These are phyloP conservation scores for Tachycineta bicolor DNA, from an alignment of 2,113 vertebrate species.

Conservation along the genomic window DNA sequence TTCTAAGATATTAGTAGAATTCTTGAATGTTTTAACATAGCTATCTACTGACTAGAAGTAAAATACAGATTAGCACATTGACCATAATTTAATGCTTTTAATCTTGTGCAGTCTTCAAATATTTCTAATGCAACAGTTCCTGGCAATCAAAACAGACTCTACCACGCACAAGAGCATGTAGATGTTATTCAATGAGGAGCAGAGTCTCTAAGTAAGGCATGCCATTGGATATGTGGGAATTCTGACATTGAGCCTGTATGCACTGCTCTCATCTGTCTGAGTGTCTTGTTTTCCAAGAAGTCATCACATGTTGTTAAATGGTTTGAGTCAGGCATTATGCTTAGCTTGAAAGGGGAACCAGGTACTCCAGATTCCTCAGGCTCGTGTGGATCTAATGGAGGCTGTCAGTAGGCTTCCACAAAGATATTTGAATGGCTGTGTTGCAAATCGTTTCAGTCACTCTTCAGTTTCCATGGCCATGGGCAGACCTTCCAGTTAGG, in stretches of 20 bases:
- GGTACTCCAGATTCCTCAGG: slow-evolving; percentile 29
- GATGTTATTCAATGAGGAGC: background rate
- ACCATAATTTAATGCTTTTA: background rate
- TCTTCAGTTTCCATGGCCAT: background rate
- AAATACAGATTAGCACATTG: background rate
- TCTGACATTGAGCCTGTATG: background rate
- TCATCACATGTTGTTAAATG: background rate
- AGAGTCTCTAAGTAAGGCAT: background rate
- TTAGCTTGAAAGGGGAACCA: slow-evolving; percentile 8
- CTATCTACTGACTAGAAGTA: background rate
- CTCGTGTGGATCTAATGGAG: background rate
- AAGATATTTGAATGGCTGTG: background rate
- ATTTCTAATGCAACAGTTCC: background rate
- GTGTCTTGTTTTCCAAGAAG: slow-evolving; percentile 12
- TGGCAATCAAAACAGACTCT: background rate
- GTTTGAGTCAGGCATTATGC: background rate
- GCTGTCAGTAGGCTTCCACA: background rate
- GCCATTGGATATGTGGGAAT: background rate
- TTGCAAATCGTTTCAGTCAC: background rate
- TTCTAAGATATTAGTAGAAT: background rate
- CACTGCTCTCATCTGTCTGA: background rate
- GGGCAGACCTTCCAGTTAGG: background rate
- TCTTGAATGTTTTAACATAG: background rate
- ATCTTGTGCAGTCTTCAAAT: background rate
- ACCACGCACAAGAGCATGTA: slow-evolving; percentile 17